A percentile compares a stretch with the other conserved stretches of the same genome.
phyloP scores from a whole-genome alignment of 2,113 vertebrate genomes.

The Bucco capensis region DNA sequence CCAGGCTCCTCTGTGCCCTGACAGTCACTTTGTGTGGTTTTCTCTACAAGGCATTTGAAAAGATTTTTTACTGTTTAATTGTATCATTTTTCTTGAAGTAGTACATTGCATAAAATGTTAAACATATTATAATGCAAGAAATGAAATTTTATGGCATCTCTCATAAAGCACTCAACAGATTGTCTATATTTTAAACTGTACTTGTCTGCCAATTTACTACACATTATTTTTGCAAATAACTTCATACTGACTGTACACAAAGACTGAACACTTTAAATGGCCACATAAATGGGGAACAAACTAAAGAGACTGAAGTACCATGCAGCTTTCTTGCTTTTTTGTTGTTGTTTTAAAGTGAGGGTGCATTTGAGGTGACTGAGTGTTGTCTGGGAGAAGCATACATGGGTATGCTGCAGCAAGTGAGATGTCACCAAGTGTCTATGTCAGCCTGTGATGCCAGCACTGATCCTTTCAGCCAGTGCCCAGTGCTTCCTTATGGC shows the following conservation, averaged over 20 bases:
- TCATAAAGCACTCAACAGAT: constrained; percentile 57
- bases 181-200: constrained; percentile 58
- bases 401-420: rapidly evolving
- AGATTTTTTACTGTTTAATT: background rate
- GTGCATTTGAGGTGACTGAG: background rate
- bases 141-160: constrained; percentile 51
- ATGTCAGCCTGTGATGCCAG: background rate
- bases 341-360: background rate
- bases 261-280: constrained; percentile 42
- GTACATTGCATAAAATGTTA: constrained; percentile 32
- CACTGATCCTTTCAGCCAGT: background rate
- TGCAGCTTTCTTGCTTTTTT: background rate
- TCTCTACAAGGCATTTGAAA: background rate
- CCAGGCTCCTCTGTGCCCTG: rapidly evolving
- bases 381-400: background rate
- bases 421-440: rapidly evolving
- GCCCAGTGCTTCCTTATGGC: rapidly evolving
- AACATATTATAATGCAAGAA: constrained; percentile 40
- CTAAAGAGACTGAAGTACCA: background rate
- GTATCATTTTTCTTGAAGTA: background rate
- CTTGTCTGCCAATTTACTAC: constrained; percentile 63
- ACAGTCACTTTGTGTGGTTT: background rate
- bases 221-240: constrained; percentile 65
- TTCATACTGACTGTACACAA: constrained; percentile 59
- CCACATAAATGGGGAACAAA: background rate